phyloP scores from a whole-genome alignment of 53 echinoderm and acorn worm genomes.

The Zoroaster sp. region DNA sequence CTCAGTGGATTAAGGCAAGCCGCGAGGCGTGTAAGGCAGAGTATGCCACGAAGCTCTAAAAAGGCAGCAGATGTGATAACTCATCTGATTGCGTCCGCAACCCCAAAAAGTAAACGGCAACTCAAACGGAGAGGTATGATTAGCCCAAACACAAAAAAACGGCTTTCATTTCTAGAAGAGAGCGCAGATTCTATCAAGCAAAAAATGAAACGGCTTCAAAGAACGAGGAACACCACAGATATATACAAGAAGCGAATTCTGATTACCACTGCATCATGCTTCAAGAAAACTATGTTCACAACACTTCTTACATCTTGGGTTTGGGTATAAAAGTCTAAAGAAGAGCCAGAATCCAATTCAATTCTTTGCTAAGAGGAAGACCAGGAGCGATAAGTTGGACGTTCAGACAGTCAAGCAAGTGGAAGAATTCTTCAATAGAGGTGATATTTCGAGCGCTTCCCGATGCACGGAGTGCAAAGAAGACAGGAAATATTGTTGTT shows the following conservation, averaged over 20 bases:
- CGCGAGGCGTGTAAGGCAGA: no score
- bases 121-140: constrained; percentile 18
- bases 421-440: constrained; percentile 7
- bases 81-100: no score
- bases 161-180: neutral
- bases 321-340: constrained; percentile 28
- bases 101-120: constrained; percentile 39
- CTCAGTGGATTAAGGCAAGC: no score
- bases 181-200: neutral
- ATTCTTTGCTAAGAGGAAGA: constrained; percentile 23
- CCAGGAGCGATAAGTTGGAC: neutral
- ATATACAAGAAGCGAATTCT: constrained; percentile 1
- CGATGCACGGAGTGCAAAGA: constrained; percentile 54
- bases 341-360: constrained; percentile 28
- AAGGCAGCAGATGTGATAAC: no score
- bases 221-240: constrained; percentile 10
- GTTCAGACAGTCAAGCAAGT: neutral
- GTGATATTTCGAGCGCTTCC: constrained; percentile 40
- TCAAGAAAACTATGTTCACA: constrained; percentile 40
- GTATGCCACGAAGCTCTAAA: no score
- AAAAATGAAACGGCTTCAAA: neutral
- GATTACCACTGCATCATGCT: neutral
- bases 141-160: constrained; percentile 12
- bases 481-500: neutral
- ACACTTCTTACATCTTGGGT: constrained; percentile 40